Percentiles rank a stretch among this genome's conserved stretches.
phyloP scores from a whole-genome alignment of 1,140 invertebrate genomes.

The Drosophila novamexicana region DNA sequence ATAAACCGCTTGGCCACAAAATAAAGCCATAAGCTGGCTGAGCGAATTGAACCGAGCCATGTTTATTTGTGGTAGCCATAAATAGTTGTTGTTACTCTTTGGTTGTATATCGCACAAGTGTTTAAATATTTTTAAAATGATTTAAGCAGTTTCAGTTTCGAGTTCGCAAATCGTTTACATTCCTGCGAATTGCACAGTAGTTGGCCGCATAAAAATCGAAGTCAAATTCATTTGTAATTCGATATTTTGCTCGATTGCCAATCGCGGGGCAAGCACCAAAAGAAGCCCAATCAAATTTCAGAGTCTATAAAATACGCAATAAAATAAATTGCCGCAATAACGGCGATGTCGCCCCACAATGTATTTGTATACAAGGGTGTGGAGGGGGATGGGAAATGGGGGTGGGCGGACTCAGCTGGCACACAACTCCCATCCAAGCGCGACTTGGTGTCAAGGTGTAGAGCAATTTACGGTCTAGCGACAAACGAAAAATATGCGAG shows the following conservation, averaged over 20 bases:
- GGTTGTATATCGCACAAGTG: slow-evolving; percentile 12
- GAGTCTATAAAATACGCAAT: slow-evolving; percentile 77
- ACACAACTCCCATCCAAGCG: background rate
- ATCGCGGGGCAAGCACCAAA: slow-evolving; percentile 19
- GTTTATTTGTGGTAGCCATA: background rate
- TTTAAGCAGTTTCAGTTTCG: slow-evolving; percentile 12
- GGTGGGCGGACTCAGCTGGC: background rate
- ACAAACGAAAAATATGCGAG: slow-evolving; percentile 45
- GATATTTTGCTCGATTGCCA: slow-evolving; percentile 63
- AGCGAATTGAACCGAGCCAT: background rate
- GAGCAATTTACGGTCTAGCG: slow-evolving; percentile 67
- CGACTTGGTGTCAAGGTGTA: slow-evolving; percentile 52
- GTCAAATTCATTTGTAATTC: slow-evolving; percentile 70
- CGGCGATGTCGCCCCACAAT: slow-evolving; percentile 58
- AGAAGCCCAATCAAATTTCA: slow-evolving; percentile 69
- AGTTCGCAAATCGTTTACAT: slow-evolving; percentile 27
- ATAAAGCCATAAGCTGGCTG: background rate
- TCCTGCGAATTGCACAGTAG: slow-evolving; percentile 33
- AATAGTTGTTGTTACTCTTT: slow-evolving; percentile 5
- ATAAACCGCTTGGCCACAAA: background rate
- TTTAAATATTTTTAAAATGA: slow-evolving; percentile 33
- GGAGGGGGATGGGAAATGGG: too few relatives aligned
- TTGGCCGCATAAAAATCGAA: slow-evolving; percentile 41
- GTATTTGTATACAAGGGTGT: slow-evolving; percentile 23
- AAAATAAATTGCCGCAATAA: slow-evolving; percentile 78